phyloP scores from a whole-genome alignment of 2,113 vertebrate species.

The Microtus oregoni region DNA sequence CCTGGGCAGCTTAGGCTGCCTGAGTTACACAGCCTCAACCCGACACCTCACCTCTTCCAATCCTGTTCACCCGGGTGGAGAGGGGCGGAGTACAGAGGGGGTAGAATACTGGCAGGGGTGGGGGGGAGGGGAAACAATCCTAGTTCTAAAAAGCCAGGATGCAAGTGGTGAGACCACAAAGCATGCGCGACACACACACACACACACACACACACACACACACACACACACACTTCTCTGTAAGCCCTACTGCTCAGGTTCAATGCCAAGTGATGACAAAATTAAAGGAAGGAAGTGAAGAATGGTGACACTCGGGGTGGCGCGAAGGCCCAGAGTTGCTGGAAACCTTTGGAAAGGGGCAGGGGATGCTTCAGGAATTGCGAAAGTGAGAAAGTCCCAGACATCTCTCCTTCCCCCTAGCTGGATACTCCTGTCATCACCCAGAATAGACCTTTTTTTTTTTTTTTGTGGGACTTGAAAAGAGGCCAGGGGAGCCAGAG shows the following conservation, averaged over 20 bases:
- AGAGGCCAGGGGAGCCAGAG: neutral
- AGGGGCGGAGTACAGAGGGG: too few relatives aligned
- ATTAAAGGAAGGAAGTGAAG: neutral
- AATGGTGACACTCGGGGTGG: neutral
- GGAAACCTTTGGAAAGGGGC: neutral
- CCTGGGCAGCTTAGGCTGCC: neutral
- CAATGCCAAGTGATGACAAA: constrained; percentile 24
- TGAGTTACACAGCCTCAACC: constrained; percentile 21
- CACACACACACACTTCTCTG: neutral
- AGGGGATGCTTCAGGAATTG: neutral
- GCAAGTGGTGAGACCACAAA: neutral
- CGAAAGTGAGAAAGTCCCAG: constrained; percentile 56
- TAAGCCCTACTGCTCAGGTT: neutral
- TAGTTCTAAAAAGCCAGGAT: neutral
- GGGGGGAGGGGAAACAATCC: neutral
- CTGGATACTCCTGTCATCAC: neutral
- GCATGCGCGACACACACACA: neutral
- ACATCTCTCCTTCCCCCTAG: neutral
- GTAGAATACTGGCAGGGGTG: neutral
- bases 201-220: neutral
- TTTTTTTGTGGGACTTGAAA: neutral
- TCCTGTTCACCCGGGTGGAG: neutral
- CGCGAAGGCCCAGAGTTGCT: constrained; percentile 22
- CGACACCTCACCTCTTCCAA: neutral
- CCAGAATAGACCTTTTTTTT: neutral